phyloP scores from a whole-genome alignment of 2,888 invertebrate species.

The Limnephilus rhombicus region DNA sequence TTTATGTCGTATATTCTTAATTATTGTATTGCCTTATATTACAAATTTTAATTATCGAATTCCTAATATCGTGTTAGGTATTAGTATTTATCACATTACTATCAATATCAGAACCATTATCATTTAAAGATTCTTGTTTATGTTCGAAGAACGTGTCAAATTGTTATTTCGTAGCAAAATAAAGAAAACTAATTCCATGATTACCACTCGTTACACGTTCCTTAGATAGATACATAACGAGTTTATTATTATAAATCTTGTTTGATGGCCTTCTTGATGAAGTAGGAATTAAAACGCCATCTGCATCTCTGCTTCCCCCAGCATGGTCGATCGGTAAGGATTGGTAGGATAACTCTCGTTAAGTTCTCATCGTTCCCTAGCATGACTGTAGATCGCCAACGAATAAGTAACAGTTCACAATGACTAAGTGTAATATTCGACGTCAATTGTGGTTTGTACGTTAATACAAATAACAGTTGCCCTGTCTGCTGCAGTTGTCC shows the following conservation, averaged over 20 bases:
- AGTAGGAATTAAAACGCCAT: background rate
- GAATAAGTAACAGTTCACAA: no score
- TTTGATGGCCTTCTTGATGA: background rate
- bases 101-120: background rate
- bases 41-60: background rate
- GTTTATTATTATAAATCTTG: background rate
- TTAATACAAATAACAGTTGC: no score
- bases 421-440: no score
- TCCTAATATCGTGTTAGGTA: background rate
- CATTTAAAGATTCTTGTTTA: background rate
- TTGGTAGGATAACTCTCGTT: no score
- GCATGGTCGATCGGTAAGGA: no score
- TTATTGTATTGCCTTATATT: background rate
- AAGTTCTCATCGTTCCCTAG: no score
- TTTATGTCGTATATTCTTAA: background rate
- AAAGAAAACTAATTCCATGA: background rate
- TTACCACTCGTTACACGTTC: background rate
- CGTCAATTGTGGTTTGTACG: no score
- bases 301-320: background rate
- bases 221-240: background rate
- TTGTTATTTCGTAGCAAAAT: background rate
- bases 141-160: background rate
- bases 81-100: background rate
- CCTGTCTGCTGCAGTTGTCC: no score
- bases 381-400: no score